phyloP scores from a whole-genome alignment of 2,888 invertebrate genomes.

The Alitta virens region DNA sequence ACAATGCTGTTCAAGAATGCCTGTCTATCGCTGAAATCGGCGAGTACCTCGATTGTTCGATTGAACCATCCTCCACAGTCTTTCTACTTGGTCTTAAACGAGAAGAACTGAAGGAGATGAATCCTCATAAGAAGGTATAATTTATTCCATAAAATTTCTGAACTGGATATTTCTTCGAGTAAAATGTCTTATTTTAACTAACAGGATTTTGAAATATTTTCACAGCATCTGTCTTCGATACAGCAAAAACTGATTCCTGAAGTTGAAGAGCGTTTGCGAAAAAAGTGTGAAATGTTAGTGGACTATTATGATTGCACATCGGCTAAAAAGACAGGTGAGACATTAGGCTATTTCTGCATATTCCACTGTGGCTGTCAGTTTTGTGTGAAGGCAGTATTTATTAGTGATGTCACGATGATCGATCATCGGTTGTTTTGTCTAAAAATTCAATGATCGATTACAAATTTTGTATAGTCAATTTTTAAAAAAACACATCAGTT shows the following conservation, averaged over 20 bases:
- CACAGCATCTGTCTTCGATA: conserved; percentile 38
- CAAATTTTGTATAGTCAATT: too few relatives aligned
- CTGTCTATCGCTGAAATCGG: conserved; percentile 41
- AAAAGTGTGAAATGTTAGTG: conserved; percentile 47
- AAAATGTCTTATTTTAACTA: too few relatives aligned
- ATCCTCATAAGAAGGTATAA: conserved; percentile 44
- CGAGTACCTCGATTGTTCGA: conserved; percentile 43
- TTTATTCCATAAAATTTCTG: background rate
- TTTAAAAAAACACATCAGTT: too few relatives aligned
- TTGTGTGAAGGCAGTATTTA: too few relatives aligned
- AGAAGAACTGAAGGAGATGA: conserved; percentile 34
- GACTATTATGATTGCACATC: conserved; percentile 36
- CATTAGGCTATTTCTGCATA: too few relatives aligned
- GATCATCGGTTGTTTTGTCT: too few relatives aligned
- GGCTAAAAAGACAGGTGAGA: background rate
- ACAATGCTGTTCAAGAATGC: conserved; percentile 40
- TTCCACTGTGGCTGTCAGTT: too few relatives aligned
- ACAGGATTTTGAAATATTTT: too few relatives aligned
- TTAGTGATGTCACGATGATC: too few relatives aligned
- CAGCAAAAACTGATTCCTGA: conserved; percentile 48
- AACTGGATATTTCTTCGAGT: too few relatives aligned
- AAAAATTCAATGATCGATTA: too few relatives aligned
- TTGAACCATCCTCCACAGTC: conserved; percentile 37
- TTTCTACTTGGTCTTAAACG: conserved; percentile 42
- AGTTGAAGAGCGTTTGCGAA: conserved; percentile 41